These are phyloP conservation scores for Bathynomus jamesi DNA, from an alignment of 1,140 invertebrate species.

Conservation along the genomic window DNA sequence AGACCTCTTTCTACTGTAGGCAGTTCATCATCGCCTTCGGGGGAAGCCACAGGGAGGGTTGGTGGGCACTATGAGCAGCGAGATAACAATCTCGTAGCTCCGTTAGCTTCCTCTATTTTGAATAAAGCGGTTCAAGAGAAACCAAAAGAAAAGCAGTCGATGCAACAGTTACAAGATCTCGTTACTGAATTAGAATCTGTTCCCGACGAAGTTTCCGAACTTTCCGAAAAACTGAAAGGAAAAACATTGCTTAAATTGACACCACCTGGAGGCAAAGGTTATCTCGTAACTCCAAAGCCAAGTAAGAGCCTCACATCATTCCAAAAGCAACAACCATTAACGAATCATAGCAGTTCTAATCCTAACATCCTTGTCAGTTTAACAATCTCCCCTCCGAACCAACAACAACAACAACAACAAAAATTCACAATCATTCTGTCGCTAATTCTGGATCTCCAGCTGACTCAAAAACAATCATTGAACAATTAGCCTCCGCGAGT, in stretches of 20 bases:
- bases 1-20: neutral
- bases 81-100: conserved; percentile 1
- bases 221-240: neutral
- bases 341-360: neutral
- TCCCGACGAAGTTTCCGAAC: neutral
- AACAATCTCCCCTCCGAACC: neutral
- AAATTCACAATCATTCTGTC: too few relatives aligned
- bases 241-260: neutral
- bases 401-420: too few relatives aligned
- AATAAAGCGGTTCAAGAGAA: neutral
- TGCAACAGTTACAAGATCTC: neutral
- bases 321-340: neutral
- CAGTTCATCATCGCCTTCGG: conserved; percentile 6
- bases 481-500: too few relatives aligned
- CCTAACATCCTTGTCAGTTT: neutral
- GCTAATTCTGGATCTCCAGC: too few relatives aligned
- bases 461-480: too few relatives aligned
- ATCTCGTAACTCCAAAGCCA: neutral
- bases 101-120: conserved; percentile 9
- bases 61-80: conserved; percentile 36
- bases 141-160: neutral
- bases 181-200: neutral
- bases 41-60: conserved; percentile 37
- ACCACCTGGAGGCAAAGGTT: neutral
- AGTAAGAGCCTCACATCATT: neutral